Evolutionary conservation across 1,140 invertebrate species (phyloP), one percentile per base, ranked within the genome.

Genomic region (Cyrtorhinus lividipennis): DNA sequence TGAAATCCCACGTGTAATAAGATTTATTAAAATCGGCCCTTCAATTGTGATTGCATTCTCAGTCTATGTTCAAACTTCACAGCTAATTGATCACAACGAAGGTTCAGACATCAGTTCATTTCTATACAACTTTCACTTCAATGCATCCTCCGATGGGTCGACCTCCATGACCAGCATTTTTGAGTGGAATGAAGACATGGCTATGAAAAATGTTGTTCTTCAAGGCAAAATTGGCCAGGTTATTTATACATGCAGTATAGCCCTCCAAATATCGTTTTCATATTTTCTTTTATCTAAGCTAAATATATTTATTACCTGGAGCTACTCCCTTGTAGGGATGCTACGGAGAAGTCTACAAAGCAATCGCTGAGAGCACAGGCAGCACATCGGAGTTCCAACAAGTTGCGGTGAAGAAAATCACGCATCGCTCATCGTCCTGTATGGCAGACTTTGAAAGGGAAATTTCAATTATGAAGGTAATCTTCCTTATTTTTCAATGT

Each of bases 401-500:
- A 25, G 86, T 90, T 10, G 87, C 88, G 30, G 81, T 90, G 0
- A 90, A 90, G 71, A 81, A 81, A 68, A 85, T 79, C 70, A 64
- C 66, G 10, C 61, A 66, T 65, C 65, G 62, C 18, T 64, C 63
- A 15, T 48, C 68, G 10, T 62, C 66, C 12, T 76, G 71, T 26
- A 67, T 72, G 15, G 72, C 75, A 26, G 83, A 86, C 68, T 86
- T 87, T 66, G 75, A 82, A 67, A 73, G 83, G 60, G 86, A 89
- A 79, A 87, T 87, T 48, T 71, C 76, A 23, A 90, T 91, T 24
- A 88, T 90, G 83, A 84, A 87, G 74, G 81, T 81, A 70, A 64
- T 38, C 22, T 57, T 53, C 20, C 10, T 8, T 53, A 53, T 53
- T 44, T n/a, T 44, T 44, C 8, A n/a, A n/a, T n/a, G n/a, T n/a